These are phyloP conservation scores for Calliopsis andreniformis DNA, from an alignment of 1,140 invertebrate genomes.

Conservation along the genomic window DNA sequence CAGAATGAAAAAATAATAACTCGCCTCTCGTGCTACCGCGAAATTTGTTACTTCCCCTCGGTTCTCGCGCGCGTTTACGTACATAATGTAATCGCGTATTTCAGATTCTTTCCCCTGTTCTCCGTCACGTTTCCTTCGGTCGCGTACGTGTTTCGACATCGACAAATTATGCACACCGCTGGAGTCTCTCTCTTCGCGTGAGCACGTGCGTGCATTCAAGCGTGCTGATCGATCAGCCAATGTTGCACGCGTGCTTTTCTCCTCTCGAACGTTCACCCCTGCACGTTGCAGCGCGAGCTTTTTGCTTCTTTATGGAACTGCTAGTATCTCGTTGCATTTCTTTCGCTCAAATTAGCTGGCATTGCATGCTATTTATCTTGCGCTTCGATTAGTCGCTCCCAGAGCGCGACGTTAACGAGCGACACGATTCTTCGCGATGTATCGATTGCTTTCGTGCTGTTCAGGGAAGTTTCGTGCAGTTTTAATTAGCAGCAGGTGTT, in stretches of 20 bases:
- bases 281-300: neutral
- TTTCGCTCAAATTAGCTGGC: too few relatives aligned
- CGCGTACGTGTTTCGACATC: conserved; percentile 12
- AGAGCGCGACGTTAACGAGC: neutral
- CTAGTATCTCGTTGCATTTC: neutral
- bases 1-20: conserved; percentile 41
- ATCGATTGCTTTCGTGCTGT: neutral
- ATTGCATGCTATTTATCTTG: neutral
- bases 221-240: neutral
- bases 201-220: conserved; percentile 17
- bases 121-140: neutral
- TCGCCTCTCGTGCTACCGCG: conserved; percentile 13
- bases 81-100: conserved; percentile 15
- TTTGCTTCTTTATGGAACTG: neutral
- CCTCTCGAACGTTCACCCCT: neutral
- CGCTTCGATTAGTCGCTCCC: neutral
- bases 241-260: neutral
- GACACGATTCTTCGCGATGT: neutral
- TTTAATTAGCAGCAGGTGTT: too few relatives aligned
- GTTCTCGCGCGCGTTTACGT: neutral
- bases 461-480: too few relatives aligned
- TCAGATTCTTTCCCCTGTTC: neutral
- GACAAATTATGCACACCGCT: neutral
- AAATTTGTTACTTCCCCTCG: conserved; percentile 24
- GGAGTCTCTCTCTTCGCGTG: neutral